phyloP scores from a whole-genome alignment of 2,888 invertebrate species.

The Crematogaster levior region DNA sequence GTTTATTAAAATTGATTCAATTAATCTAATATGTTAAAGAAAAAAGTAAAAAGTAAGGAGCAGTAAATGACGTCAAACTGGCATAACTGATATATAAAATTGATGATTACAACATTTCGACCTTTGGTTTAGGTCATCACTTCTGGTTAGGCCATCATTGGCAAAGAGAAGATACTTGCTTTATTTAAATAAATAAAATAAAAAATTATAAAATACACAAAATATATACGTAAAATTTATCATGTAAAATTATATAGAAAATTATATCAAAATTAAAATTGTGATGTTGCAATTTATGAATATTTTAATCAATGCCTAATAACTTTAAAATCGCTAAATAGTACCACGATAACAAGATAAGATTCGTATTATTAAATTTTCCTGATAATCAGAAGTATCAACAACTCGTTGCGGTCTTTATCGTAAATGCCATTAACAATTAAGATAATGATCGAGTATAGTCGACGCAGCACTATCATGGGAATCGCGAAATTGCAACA shows the following conservation, averaged over 20 bases:
- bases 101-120: too few species aligned
- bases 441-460: conserved; percentile 7
- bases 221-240: too few species aligned
- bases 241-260: not conserved
- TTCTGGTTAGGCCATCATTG: too few species aligned
- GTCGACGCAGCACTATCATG: not conserved
- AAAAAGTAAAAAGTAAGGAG: not conserved
- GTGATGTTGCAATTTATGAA: not conserved
- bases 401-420: not conserved
- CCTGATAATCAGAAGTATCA: not conserved
- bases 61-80: too few species aligned
- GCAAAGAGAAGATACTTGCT: too few species aligned
- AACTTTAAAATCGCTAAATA: not conserved
- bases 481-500: not conserved
- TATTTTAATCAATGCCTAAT: not conserved
- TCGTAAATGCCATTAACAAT: not conserved
- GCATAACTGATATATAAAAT: too few species aligned
- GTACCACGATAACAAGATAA: not conserved
- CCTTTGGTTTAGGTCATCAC: too few species aligned
- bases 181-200: not conserved
- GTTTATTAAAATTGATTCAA: not conserved
- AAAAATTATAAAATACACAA: not conserved
- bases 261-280: not conserved
- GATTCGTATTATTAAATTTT: not conserved
- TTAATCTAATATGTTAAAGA: not conserved